phyloP scores from a whole-genome alignment of 2,888 invertebrate species.

The Orthonychiurus folsomi region DNA sequence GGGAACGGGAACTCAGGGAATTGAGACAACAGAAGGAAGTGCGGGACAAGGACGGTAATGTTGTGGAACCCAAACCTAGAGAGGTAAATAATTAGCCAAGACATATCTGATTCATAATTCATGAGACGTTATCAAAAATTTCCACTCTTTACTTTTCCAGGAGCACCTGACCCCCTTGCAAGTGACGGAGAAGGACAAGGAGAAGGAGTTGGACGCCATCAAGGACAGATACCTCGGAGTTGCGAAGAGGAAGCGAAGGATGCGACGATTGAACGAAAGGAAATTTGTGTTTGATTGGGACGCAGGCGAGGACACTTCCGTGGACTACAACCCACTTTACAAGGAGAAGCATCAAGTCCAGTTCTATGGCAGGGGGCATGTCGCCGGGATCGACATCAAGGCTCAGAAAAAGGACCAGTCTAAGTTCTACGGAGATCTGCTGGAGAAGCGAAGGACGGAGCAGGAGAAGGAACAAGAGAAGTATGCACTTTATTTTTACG shows the following conservation, averaged over 20 bases:
- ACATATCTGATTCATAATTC: no score
- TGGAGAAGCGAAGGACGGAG: slow-evolving; percentile 90
- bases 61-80: no score
- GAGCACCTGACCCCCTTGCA: no score
- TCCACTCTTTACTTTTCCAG: no score
- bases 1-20: slow-evolving; percentile 46
- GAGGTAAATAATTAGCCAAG: no score
- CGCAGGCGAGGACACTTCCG: slow-evolving; percentile 94
- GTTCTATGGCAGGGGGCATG: slow-evolving; percentile 94
- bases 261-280: slow-evolving; percentile 87
- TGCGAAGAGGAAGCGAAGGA: slow-evolving; percentile 82
- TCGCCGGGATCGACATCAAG: slow-evolving; percentile 97
- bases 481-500: slow-evolving; percentile 42
- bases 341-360: slow-evolving; percentile 58
- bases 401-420: slow-evolving; percentile 90
- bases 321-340: slow-evolving; percentile 93
- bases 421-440: slow-evolving; percentile 89
- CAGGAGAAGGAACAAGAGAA: slow-evolving; percentile 96
- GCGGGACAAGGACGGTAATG: slow-evolving; percentile 34
- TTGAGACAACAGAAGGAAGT: slow-evolving; percentile 45
- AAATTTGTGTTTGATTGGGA: slow-evolving; percentile 99
- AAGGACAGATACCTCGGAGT: slow-evolving; percentile 90
- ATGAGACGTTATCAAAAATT: no score
- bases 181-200: slow-evolving; percentile 62
- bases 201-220: slow-evolving; percentile 88